Evolutionary conservation across 1,140 invertebrate species (phyloP).

Genomic region (Lysiphlebus fabarum): DNA sequence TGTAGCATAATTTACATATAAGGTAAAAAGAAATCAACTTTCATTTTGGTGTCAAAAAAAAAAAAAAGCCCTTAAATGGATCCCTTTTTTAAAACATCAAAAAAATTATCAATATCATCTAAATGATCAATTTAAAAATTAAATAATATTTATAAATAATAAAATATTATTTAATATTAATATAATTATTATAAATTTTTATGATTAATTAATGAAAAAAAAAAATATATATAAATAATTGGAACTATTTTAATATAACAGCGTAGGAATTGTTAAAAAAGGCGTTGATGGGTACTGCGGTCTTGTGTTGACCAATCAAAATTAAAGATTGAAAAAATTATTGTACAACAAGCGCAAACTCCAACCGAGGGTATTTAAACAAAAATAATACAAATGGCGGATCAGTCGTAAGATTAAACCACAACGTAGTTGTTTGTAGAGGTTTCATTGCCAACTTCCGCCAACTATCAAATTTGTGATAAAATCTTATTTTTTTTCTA

Average conservation of each 20-base stretch:
- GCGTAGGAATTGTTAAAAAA: slow-evolving; percentile 10
- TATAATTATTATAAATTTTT: neutral
- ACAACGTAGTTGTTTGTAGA: slow-evolving; percentile 14
- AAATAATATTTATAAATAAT: too few relatives aligned
- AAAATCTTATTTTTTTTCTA: slow-evolving; percentile 9
- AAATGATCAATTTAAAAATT: too few relatives aligned
- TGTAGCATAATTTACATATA: too few relatives aligned
- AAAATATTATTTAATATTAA: too few relatives aligned
- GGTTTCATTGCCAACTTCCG: slow-evolving; percentile 21
- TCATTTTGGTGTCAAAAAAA: too few relatives aligned
- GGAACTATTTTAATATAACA: neutral
- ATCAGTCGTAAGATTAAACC: slow-evolving; percentile 19
- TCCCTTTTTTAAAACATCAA: neutral
- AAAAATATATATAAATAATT: slow-evolving; percentile 1
- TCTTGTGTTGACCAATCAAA: slow-evolving; percentile 13
- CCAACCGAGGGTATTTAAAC: slow-evolving; percentile 20
- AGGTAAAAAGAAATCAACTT: too few relatives aligned
- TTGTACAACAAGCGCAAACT: neutral
- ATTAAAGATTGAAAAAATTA: neutral
- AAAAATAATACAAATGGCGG: neutral
- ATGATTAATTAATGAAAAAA: neutral
- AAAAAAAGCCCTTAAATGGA: too few relatives aligned
- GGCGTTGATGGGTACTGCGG: slow-evolving; percentile 19
- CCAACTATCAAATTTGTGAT: slow-evolving; percentile 8
- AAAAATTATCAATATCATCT: too few relatives aligned